These are phyloP conservation scores for Xenotilapia leptura DNA, from an alignment of 2,113 vertebrate species.

Conservation along the genomic window DNA sequence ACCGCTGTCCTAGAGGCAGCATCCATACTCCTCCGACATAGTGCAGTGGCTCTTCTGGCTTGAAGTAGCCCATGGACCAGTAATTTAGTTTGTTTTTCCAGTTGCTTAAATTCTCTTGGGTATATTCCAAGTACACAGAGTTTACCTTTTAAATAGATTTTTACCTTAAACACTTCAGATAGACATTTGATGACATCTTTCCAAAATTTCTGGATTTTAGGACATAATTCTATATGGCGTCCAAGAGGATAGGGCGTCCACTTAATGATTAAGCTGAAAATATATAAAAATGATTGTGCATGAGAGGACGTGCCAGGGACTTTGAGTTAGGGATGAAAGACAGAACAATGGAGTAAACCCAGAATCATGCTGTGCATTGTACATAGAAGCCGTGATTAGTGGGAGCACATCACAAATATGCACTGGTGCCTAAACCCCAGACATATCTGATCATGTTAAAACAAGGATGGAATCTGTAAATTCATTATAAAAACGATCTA, in stretches of 20 bases:
- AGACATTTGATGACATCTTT: background rate
- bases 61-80: background rate
- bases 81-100: background rate
- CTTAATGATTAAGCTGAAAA: background rate
- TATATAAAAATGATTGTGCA: background rate
- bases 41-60: background rate
- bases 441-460: background rate
- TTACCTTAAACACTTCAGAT: background rate
- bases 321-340: background rate
- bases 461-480: background rate
- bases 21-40: background rate
- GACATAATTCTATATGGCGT: background rate
- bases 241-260: background rate
- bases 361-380: background rate
- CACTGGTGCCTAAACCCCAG: background rate
- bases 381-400: background rate
- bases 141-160: background rate
- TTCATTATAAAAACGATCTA: background rate
- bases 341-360: background rate
- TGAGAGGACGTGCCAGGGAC: background rate
- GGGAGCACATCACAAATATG: background rate
- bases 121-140: background rate
- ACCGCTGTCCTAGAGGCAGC: background rate
- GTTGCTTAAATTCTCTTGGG: background rate
- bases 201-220: background rate